Conservation (phyloP, 2,888 invertebrate species). For the Dorcus parallelipipedus region DNA sequence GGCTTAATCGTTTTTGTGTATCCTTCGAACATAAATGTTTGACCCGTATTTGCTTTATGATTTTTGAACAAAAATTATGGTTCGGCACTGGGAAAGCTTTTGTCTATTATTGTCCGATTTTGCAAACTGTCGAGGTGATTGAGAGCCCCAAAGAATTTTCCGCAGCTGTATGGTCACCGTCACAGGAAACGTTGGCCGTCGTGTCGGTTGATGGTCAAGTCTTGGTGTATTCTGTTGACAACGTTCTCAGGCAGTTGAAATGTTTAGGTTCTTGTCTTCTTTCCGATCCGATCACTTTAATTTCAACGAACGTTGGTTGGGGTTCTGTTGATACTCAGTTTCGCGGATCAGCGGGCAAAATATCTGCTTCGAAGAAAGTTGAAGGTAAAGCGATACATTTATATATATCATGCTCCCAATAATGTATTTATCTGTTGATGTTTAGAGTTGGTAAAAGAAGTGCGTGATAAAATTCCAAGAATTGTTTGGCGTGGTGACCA, state of each 20-base stretch:
- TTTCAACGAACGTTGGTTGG: not conserved
- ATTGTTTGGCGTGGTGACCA: slow-evolving; percentile 6
- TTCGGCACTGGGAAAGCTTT: slow-evolving; percentile 6
- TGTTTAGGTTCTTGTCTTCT: not conserved
- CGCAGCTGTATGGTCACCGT: slow-evolving; percentile 7
- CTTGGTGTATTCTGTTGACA: slow-evolving; percentile 1
- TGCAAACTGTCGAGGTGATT: not conserved
- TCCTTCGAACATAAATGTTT: not conserved
- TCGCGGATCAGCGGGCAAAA: not conserved
- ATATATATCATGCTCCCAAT: not conserved
- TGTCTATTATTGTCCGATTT: not conserved
- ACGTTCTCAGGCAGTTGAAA: not conserved
- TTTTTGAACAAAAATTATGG: slow-evolving; percentile 2
- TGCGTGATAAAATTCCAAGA: not conserved
- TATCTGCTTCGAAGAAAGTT: not conserved
- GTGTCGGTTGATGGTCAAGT: not conserved
- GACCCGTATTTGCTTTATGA: slow-evolving; percentile 3
- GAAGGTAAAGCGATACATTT: not conserved
- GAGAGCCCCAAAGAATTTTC: not conserved
- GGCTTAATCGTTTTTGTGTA: not conserved
- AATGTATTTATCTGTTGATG: not conserved
- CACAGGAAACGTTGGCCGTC: slow-evolving; percentile 1
- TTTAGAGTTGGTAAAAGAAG: not conserved
- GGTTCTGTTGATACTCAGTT: not conserved
- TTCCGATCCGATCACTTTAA: not conserved